Conservation (phyloP, 1,140 invertebrate genomes). For the Zelostemma sp. region DNA sequence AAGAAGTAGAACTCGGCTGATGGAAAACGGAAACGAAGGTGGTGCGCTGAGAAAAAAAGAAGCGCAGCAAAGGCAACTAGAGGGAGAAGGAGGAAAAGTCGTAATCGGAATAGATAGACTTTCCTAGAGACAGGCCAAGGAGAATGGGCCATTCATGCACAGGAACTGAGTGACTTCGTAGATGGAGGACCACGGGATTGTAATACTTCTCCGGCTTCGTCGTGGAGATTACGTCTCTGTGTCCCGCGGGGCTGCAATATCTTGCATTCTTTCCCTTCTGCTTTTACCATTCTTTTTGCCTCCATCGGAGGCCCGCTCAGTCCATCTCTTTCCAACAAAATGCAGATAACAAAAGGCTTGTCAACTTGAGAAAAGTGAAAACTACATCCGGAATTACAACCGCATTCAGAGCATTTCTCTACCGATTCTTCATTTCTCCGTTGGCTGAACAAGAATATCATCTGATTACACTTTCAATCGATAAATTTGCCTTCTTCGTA, state of each 20-base stretch:
- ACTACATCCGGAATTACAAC: conserved; percentile 36
- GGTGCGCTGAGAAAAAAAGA: conserved; percentile 32
- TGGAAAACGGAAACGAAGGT: conserved; percentile 43
- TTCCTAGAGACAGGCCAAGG: conserved; percentile 67
- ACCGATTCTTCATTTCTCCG: too few species aligned
- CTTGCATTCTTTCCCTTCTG: conserved; percentile 63
- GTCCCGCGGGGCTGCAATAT: conserved; percentile 71
- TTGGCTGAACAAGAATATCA: too few species aligned
- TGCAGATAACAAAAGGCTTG: conserved; percentile 45
- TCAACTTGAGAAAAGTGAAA: conserved; percentile 43
- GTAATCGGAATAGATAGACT: conserved; percentile 65
- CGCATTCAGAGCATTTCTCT: conserved; percentile 6
- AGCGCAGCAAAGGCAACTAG: conserved; percentile 31
- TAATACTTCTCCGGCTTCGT: conserved; percentile 67
- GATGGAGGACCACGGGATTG: conserved; percentile 59
- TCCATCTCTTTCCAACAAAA: conserved; percentile 24
- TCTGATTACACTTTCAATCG: too few species aligned
- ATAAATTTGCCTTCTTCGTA: too few species aligned
- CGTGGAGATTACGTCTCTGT: conserved; percentile 68
- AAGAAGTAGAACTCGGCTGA: conserved; percentile 49
- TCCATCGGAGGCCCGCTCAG: conserved; percentile 18
- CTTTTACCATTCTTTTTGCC: conserved; percentile 26
- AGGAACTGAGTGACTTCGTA: conserved; percentile 56
- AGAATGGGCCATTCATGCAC: conserved; percentile 67
- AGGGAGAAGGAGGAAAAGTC: conserved; percentile 35